A percentile compares a stretch with the other conserved stretches of the same genome.
Conservation (phyloP, 2,113 vertebrate species). For the Cyprinodon tularosa region DNA sequence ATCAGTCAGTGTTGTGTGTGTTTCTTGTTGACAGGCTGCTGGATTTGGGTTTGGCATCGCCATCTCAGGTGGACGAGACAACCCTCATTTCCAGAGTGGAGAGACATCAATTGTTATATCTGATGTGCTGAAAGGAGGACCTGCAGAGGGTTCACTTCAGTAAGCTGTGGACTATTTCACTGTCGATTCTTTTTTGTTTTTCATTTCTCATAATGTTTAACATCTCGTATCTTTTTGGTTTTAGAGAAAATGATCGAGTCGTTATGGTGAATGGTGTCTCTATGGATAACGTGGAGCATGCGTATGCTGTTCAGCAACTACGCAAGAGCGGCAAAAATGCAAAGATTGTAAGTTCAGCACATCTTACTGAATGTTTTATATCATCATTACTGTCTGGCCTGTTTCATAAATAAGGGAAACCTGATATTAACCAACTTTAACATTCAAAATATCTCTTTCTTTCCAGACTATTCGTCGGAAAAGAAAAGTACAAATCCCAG, state of each 20-base stretch:
- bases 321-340: constrained; percentile 98
- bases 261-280: constrained; percentile 99
- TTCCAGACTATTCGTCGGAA: constrained; percentile 93
- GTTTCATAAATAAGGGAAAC: not conserved
- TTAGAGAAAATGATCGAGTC: constrained; percentile 96
- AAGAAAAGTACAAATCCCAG: constrained; percentile 95
- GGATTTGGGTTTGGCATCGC: constrained; percentile 99
- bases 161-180: constrained; percentile 75
- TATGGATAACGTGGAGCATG: constrained; percentile 98
- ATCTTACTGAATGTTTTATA: not conserved
- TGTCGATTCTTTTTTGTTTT: not conserved
- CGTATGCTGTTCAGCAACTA: constrained; percentile 96
- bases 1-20: constrained; percentile 9
- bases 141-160: constrained; percentile 94
- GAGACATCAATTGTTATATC: constrained; percentile 99
- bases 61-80: constrained; percentile 97
- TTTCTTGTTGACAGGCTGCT: constrained; percentile 83
- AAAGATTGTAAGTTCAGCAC: constrained; percentile 89
- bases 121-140: constrained; percentile 97
- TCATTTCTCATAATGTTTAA: too few relatives aligned
- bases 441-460: constrained; percentile 3
- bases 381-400: not conserved
- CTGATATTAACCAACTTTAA: not conserved
- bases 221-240: constrained; percentile 1
- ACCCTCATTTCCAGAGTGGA: constrained; percentile 98